Conservation (phyloP, 2,113 vertebrate genomes). For the Chunga burmeisteri region DNA sequence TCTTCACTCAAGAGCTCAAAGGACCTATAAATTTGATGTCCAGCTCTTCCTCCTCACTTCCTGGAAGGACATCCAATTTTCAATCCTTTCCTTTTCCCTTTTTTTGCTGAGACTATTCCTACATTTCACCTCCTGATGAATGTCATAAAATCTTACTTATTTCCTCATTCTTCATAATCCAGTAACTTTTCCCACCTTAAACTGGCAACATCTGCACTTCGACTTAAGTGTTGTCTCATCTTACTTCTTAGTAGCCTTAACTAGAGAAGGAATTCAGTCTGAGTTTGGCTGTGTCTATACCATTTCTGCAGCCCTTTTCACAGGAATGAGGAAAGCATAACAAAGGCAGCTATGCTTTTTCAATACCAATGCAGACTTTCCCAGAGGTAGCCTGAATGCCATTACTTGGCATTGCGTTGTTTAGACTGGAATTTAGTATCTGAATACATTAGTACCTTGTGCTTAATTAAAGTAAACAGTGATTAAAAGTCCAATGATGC, state of each 20-base stretch:
- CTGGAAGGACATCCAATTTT: not conserved
- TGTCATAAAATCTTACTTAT: not conserved
- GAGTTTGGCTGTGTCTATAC: not conserved
- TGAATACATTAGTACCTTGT: slow-evolving; percentile 27
- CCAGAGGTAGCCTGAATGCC: not conserved
- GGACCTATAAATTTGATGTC: slow-evolving; percentile 51
- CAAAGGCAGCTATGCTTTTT: not conserved
- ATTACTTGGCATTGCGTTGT: not conserved
- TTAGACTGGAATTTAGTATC: slow-evolving; percentile 35
- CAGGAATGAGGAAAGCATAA: not conserved
- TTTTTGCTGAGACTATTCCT: not conserved
- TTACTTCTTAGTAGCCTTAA: not conserved
- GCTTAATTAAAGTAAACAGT: slow-evolving; percentile 42
- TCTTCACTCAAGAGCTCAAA: slow-evolving; percentile 30
- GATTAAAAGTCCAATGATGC: slow-evolving; percentile 40
- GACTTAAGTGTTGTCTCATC: not conserved
- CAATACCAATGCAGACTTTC: not conserved
- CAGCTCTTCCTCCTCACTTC: slow-evolving; percentile 15
- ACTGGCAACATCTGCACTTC: not conserved
- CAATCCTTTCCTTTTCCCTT: not conserved
- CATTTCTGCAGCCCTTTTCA: not conserved
- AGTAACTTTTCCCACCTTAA: not conserved
- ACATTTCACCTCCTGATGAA: not conserved
- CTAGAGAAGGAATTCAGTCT: not conserved
- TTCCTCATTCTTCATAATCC: not conserved